These are phyloP conservation scores for Camponotus fellah DNA, from an alignment of 2,888 invertebrate genomes.

Conservation along the genomic window DNA sequence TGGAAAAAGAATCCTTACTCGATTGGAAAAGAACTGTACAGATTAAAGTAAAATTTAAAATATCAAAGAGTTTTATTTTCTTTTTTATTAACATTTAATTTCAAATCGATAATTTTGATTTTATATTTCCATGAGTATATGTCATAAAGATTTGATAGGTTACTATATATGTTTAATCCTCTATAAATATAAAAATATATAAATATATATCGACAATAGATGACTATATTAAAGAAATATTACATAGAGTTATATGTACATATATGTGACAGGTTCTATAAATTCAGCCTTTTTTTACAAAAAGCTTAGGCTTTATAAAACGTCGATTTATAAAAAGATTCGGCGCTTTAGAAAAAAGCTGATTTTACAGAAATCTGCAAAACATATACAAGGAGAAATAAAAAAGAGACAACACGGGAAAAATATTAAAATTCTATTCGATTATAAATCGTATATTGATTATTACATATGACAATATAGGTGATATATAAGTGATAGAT, in stretches of 20 bases:
- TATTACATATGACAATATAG: slow-evolving; percentile 14
- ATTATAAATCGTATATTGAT: slow-evolving; percentile 22
- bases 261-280: too few relatives aligned
- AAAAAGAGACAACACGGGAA: not conserved
- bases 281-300: too few relatives aligned
- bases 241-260: not conserved
- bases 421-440: slow-evolving; percentile 33
- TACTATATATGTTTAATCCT: not conserved
- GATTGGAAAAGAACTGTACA: not conserved
- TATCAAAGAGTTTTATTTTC: not conserved
- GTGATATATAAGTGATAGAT: slow-evolving; percentile 7
- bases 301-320: not conserved
- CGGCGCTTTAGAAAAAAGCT: not conserved
- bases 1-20: not conserved
- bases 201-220: not conserved
- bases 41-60: not conserved
- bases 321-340: not conserved
- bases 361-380: slow-evolving; percentile 18
- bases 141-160: not conserved
- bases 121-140: not conserved
- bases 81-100: slow-evolving; percentile 14
- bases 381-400: slow-evolving; percentile 14
- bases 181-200: not conserved
- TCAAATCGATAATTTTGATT: not conserved
- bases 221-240: not conserved